phyloP scores from a whole-genome alignment of 2,888 invertebrate genomes.

The Catocala fraxini region DNA sequence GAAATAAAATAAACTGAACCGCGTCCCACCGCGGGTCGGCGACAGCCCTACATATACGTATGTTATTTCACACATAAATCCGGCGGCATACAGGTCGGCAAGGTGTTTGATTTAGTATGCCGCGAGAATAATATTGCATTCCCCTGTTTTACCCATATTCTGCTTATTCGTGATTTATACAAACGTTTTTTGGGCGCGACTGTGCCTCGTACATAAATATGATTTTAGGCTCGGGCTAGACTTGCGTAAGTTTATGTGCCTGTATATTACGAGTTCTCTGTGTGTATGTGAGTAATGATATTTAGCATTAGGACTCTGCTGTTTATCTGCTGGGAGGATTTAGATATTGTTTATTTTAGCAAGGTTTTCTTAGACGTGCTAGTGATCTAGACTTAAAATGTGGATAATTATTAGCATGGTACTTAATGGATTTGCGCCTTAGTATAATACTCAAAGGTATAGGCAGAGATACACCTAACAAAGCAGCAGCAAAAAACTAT shows the following conservation, averaged over 20 bases:
- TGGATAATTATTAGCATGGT: too few species aligned
- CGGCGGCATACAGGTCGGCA: conserved; percentile 44
- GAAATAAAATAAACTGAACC: not conserved
- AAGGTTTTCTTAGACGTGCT: too few species aligned
- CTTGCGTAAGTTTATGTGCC: conserved; percentile 8
- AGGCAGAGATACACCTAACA: too few species aligned
- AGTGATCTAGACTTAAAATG: too few species aligned
- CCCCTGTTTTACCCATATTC: conserved; percentile 50
- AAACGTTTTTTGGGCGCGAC: conserved; percentile 47
- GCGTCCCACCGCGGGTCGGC: not conserved
- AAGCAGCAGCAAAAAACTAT: too few species aligned
- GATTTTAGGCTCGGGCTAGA: conserved; percentile 12
- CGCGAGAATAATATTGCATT: conserved; percentile 56
- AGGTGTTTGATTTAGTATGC: conserved; percentile 61
- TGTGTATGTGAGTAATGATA: not conserved
- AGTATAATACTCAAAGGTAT: too few species aligned
- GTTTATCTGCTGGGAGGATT: not conserved
- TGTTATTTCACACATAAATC: conserved; percentile 61
- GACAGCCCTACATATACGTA: conserved; percentile 44
- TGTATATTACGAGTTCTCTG: not conserved
- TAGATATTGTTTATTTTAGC: too few species aligned
- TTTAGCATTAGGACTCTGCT: not conserved
- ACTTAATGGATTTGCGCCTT: too few species aligned
- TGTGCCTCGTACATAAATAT: conserved; percentile 25
- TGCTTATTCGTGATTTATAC: conserved; percentile 51